These are phyloP conservation scores for Brenthis ino DNA, from an alignment of 2,888 invertebrate genomes.

Conservation along the genomic window DNA sequence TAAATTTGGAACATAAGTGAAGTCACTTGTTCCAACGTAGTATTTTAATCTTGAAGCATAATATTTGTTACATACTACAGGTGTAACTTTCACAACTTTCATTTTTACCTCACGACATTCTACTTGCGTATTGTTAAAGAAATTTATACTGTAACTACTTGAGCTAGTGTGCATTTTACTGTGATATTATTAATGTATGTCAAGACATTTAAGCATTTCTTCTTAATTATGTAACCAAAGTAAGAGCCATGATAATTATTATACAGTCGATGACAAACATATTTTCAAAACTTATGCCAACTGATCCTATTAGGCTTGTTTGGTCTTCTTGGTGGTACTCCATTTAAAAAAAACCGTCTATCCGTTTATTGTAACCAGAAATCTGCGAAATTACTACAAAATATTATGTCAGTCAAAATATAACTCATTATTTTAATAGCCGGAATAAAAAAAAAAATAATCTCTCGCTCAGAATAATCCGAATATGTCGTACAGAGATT, in stretches of 20 bases:
- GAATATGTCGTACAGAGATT: no score
- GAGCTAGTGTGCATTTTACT: constrained; percentile 2
- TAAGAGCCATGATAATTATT: constrained; percentile 29
- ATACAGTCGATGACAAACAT: constrained; percentile 24
- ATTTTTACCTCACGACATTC: constrained; percentile 51
- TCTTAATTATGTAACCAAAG: constrained; percentile 33
- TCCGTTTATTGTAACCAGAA: no score
- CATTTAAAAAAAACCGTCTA: no score
- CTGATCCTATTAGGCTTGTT: no score
- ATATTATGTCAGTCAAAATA: no score
- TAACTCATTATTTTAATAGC: no score
- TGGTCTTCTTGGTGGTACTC: no score
- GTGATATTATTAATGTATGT: constrained; percentile 15
- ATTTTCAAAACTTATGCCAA: not conserved
- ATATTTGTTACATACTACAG: constrained; percentile 15
- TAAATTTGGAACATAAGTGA: no score
- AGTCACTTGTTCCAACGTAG: not conserved
- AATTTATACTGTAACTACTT: not conserved
- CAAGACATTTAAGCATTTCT: constrained; percentile 33
- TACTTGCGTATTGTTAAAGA: constrained; percentile 9
- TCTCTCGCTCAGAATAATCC: no score
- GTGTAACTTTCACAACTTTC: constrained; percentile 64
- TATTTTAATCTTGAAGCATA: not conserved
- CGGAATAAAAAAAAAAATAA: no score
- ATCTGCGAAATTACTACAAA: no score